These are phyloP conservation scores for Hermaeophaga mercurialis DNA, from an alignment of 2,888 invertebrate species.

Conservation along the genomic window DNA sequence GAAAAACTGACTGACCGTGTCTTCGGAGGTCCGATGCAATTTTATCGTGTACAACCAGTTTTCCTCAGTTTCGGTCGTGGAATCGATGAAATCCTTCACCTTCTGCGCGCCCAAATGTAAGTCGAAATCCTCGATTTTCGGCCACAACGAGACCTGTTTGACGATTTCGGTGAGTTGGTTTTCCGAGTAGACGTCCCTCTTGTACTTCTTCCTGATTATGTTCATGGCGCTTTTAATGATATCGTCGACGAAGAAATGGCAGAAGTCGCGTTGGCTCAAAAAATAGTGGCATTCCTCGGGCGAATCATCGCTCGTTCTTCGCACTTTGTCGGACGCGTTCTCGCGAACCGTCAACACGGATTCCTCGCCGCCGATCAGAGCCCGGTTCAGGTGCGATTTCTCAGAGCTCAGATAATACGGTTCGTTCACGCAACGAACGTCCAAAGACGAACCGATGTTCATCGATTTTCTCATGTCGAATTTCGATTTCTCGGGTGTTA, in stretches of 20 bases:
- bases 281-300: neutral
- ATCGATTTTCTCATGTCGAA: too few relatives aligned
- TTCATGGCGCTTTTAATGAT: conserved; percentile 22
- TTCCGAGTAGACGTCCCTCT: neutral
- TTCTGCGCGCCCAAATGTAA: conserved; percentile 1
- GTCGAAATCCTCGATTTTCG: conserved; percentile 22
- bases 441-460: too few relatives aligned
- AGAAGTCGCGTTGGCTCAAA: neutral
- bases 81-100: conserved; percentile 25
- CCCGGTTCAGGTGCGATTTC: too few relatives aligned
- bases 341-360: too few relatives aligned
- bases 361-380: too few relatives aligned
- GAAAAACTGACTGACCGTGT: conserved; percentile 21
- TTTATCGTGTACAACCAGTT: conserved; percentile 27
- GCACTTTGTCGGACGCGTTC: too few relatives aligned
- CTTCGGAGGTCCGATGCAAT: neutral
- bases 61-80: conserved; percentile 20
- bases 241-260: conserved; percentile 16
- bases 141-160: conserved; percentile 26
- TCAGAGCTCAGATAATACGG: too few relatives aligned
- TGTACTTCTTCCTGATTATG: neutral
- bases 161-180: neutral
- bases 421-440: too few relatives aligned
- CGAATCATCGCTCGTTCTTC: neutral
- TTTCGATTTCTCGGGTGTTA: neutral